Percentiles rank a stretch among this genome's conserved stretches.
phyloP scores from a whole-genome alignment of 2,888 invertebrate genomes.

The Watsonalla binaria region DNA sequence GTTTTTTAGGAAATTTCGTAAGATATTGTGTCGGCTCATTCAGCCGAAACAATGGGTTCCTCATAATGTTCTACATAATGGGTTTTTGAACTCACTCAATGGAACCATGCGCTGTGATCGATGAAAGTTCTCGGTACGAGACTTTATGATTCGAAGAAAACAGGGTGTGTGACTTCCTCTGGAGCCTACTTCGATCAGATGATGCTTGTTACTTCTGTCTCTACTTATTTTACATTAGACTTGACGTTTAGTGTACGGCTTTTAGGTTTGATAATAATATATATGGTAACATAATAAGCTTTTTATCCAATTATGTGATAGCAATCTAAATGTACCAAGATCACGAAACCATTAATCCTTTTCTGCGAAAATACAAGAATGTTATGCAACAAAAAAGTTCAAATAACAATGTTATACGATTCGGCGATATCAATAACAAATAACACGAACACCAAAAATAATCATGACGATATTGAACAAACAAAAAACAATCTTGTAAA shows the following conservation, averaged over 20 bases:
- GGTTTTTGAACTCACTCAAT: slow-evolving; percentile 67
- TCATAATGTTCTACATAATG: slow-evolving; percentile 71
- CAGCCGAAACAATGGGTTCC: slow-evolving; percentile 71
- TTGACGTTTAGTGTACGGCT: neutral
- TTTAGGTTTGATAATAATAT: neutral
- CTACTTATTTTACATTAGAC: neutral
- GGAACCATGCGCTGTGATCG: slow-evolving; percentile 61
- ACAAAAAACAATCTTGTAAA: slow-evolving; percentile 3
- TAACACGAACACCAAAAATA: slow-evolving; percentile 11
- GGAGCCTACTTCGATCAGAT: slow-evolving; percentile 8
- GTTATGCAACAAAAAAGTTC: neutral
- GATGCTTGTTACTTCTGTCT: neutral
- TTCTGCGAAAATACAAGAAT: neutral
- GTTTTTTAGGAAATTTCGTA: slow-evolving; percentile 76
- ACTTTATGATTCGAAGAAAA: slow-evolving; percentile 58
- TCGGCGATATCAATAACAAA: slow-evolving; percentile 13
- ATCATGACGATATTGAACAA: slow-evolving; percentile 14
- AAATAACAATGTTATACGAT: slow-evolving; percentile 7
- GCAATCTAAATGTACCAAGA: neutral
- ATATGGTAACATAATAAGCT: neutral
- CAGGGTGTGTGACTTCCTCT: slow-evolving; percentile 63
- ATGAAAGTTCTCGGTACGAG: slow-evolving; percentile 61
- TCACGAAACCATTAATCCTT: neutral
- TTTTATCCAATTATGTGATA: neutral
- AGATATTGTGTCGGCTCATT: slow-evolving; percentile 73